phyloP scores from a whole-genome alignment of 2,797 vertebrate species.

The Euthynnus affinis region DNA sequence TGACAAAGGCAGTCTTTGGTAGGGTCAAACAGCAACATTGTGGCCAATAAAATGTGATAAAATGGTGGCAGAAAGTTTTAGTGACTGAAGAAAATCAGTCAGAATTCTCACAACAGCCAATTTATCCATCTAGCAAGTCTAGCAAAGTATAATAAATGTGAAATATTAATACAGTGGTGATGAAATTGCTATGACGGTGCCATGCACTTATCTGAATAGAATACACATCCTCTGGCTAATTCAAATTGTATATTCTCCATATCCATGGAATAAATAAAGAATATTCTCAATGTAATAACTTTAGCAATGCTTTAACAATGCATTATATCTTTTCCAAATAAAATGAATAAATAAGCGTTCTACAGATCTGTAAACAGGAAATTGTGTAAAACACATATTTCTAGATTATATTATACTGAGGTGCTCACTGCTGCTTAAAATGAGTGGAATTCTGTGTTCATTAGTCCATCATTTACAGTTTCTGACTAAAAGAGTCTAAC shows the following conservation, averaged over 20 bases:
- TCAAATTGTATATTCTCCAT: constrained; percentile 9
- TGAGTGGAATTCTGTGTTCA: background rate
- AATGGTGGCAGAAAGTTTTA: background rate
- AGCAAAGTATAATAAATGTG: constrained; percentile 7
- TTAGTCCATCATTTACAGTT: background rate
- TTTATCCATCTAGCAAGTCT: constrained; percentile 11
- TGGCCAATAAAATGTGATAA: background rate
- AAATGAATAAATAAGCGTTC: background rate
- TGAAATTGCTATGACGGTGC: background rate
- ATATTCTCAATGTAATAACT: background rate
- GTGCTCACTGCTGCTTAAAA: background rate
- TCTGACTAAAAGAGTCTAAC: background rate
- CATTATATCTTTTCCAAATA: background rate
- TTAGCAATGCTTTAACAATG: background rate
- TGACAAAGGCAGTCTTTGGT: background rate
- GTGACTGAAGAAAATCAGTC: background rate
- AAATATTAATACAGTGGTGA: constrained; percentile 32
- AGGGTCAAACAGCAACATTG: background rate
- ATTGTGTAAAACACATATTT: background rate
- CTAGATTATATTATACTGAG: background rate
- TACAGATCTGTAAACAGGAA: background rate
- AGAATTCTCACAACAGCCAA: constrained; percentile 1
- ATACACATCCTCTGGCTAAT: constrained; percentile 26
- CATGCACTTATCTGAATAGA: constrained; percentile 13
- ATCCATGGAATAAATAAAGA: constrained; percentile 2